Evolutionary conservation across 2,888 invertebrate genomes (phyloP).

Genomic region (Scaptodrosophila latifasciaeformis): DNA sequence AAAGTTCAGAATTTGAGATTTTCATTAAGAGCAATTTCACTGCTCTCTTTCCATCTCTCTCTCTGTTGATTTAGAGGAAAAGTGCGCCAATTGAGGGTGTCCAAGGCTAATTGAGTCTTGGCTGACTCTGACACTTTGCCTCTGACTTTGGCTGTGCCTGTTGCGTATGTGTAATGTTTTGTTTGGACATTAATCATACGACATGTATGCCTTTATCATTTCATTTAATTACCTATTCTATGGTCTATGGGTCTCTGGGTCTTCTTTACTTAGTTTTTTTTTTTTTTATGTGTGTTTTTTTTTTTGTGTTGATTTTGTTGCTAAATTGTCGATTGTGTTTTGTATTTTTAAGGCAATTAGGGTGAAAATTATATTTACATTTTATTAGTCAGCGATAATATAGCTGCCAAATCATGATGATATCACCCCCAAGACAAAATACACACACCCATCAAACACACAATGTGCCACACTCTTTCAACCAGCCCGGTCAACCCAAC

Average conservation of each 20-base stretch:
- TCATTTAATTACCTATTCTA: too few species aligned
- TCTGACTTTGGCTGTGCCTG: constrained; percentile 17
- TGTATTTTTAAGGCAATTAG: not conserved
- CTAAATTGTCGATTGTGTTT: not conserved
- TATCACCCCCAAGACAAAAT: constrained; percentile 41
- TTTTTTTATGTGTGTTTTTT: not conserved
- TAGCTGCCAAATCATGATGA: constrained; percentile 63
- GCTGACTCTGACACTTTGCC: too few species aligned
- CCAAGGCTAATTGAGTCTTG: too few species aligned
- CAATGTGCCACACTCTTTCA: not conserved
- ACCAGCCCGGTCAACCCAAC: not conserved
- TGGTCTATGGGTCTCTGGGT: too few species aligned
- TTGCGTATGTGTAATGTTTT: constrained; percentile 21
- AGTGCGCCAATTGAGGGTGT: too few species aligned
- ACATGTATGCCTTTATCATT: not conserved
- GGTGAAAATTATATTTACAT: constrained; percentile 42
- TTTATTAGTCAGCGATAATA: constrained; percentile 59
- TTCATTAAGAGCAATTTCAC: too few species aligned
- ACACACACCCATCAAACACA: too few species aligned
- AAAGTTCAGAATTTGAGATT: constrained; percentile 43
- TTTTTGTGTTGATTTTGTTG: not conserved
- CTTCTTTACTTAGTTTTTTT: not conserved
- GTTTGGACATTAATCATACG: constrained; percentile 3
- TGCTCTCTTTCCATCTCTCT: too few species aligned
- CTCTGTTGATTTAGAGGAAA: too few species aligned